Evolutionary conservation across 2,113 vertebrate species (phyloP).

Genomic region (Tyrannus savana): DNA sequence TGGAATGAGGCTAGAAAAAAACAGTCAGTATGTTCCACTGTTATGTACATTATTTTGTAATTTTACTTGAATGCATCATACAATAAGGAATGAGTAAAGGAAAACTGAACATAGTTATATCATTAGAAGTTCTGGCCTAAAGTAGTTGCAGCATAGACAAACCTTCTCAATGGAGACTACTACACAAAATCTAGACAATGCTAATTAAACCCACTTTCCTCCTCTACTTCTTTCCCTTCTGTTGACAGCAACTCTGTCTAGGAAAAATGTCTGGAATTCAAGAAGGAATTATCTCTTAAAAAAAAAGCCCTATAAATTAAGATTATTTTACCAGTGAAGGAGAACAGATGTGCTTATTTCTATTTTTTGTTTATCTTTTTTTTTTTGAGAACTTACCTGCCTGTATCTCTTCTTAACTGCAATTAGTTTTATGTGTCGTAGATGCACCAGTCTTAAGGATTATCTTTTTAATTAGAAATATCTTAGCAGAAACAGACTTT

Average conservation of each 20-base stretch:
- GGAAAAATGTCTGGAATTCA: neutral
- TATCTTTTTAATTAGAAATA: conserved; percentile 25
- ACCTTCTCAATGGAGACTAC: neutral
- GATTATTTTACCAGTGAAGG: neutral
- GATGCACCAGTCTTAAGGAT: neutral
- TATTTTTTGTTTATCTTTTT: neutral
- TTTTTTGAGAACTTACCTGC: neutral
- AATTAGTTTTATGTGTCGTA: neutral
- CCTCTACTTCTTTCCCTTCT: neutral
- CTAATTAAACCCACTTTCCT: neutral
- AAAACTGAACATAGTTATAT: neutral
- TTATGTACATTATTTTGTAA: neutral
- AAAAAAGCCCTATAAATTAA: neutral
- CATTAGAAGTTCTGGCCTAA: neutral
- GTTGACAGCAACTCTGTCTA: neutral
- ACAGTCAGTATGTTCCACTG: neutral
- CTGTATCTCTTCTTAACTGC: neutral
- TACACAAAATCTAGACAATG: neutral
- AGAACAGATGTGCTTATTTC: neutral
- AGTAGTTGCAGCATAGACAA: neutral
- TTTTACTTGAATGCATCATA: neutral
- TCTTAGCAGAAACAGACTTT: conserved; percentile 6
- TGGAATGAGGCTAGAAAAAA: neutral
- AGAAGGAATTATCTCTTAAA: neutral
- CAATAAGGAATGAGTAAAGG: neutral